Evolutionary conservation across 2,888 invertebrate genomes (phyloP).

Genomic region (Sepioteuthis lessoniana): DNA sequence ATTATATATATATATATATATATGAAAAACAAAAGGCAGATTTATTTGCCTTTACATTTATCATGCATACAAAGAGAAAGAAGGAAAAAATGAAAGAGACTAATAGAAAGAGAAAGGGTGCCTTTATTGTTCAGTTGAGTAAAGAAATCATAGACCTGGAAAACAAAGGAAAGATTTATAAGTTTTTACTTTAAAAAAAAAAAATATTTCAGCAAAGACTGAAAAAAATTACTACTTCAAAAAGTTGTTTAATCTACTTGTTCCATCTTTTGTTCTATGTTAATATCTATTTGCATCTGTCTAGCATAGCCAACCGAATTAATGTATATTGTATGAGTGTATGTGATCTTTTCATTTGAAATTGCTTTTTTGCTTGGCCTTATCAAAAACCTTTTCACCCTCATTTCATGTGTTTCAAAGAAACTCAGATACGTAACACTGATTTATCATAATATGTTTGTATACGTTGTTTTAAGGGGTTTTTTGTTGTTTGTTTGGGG

Average conservation of each 20-base stretch:
- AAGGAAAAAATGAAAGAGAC: too few relatives aligned
- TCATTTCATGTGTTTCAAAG: constrained; percentile 1
- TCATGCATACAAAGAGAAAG: too few relatives aligned
- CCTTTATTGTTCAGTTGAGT: too few relatives aligned
- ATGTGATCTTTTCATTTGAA: not conserved
- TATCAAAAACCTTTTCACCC: not conserved
- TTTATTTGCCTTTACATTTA: too few relatives aligned
- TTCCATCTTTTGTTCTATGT: not conserved
- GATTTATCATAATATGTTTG: not conserved
- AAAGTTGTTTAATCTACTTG: constrained; percentile 24
- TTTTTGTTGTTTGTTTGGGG: not conserved
- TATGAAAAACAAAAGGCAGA: too few relatives aligned
- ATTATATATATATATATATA: too few relatives aligned
- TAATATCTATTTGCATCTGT: constrained; percentile 16
- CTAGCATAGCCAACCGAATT: not conserved
- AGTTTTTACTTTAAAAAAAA: not conserved
- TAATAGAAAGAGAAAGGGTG: too few relatives aligned
- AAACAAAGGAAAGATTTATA: too few relatives aligned
- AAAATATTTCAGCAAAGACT: not conserved
- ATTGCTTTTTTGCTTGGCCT: not conserved
- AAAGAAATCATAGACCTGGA: too few relatives aligned
- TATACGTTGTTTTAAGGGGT: not conserved
- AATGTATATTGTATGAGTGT: not conserved
- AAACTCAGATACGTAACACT: not conserved
- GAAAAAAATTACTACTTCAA: not conserved